Conservation (phyloP, 30 jellyfish, hydroid and myxozoan species). For the Aurelia sp. region DNA sequence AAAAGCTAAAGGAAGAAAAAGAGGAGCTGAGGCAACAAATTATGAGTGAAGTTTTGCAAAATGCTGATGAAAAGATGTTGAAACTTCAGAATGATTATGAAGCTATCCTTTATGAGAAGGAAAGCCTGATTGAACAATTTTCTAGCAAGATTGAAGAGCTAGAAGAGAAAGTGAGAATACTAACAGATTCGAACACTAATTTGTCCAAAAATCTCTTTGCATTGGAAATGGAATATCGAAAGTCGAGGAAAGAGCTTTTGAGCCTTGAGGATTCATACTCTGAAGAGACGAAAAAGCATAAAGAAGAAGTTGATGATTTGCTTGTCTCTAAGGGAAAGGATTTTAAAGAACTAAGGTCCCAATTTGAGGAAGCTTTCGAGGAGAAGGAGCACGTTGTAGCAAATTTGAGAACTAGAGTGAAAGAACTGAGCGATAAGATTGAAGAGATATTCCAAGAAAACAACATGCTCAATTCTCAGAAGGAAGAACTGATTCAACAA, state of each 20-base stretch:
- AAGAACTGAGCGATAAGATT: constrained; percentile 18
- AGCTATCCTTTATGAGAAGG: constrained; percentile 34
- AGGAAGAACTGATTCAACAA: constrained; percentile 43
- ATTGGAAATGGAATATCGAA: constrained; percentile 19
- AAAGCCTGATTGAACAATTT: constrained; percentile 48
- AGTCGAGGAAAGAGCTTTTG: neutral
- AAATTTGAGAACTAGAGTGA: constrained; percentile 49
- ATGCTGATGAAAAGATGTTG: constrained; percentile 58
- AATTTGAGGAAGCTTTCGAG: constrained; percentile 74
- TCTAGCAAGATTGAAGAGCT: constrained; percentile 21
- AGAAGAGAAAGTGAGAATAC: constrained; percentile 1
- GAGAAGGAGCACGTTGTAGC: constrained; percentile 74
- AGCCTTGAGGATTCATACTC: neutral
- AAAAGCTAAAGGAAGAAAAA: constrained; percentile 54
- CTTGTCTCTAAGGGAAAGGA: constrained; percentile 67
- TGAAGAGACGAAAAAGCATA: constrained; percentile 28
- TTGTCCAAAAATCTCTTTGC: constrained; percentile 31
- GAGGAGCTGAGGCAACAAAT: constrained; percentile 36
- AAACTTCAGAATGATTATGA: constrained; percentile 50
- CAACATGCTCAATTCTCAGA: constrained; percentile 19
- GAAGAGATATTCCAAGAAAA: constrained; percentile 27
- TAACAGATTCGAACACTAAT: constrained; percentile 47
- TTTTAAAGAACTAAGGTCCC: constrained; percentile 67
- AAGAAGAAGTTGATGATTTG: constrained; percentile 74
- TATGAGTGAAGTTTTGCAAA: constrained; percentile 25